A percentile compares a stretch with the other conserved stretches of the same genome.
These are phyloP conservation scores for Paradoxurus hermaphroditus DNA, from an alignment of 2,113 vertebrate genomes.

Conservation along the genomic window DNA sequence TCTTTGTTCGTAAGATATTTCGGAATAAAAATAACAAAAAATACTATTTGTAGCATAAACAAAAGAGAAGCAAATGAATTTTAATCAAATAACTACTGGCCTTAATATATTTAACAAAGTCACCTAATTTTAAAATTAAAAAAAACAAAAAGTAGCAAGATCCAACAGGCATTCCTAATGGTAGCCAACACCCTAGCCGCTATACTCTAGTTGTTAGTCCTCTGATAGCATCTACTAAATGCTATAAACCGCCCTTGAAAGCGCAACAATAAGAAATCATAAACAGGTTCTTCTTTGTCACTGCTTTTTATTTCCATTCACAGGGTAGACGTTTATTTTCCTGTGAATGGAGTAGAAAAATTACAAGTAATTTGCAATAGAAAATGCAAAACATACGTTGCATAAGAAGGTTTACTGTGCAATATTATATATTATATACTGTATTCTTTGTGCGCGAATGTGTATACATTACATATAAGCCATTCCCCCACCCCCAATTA, in stretches of 20 bases:
- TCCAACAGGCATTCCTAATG: not conserved
- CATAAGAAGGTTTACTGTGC: not conserved
- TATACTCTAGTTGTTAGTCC: not conserved
- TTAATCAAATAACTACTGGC: not conserved
- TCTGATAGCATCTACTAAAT: not conserved
- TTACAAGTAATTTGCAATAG: not conserved
- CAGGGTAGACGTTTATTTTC: not conserved
- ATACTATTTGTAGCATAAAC: not conserved
- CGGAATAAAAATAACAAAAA: not conserved
- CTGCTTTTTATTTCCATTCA: not conserved
- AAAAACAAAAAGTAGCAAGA: not conserved
- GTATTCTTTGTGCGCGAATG: not conserved
- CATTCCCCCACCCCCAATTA: not conserved
- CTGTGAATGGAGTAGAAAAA: conserved; percentile 18
- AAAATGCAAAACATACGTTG: conserved; percentile 51
- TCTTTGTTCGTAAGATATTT: not conserved
- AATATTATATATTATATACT: not conserved
- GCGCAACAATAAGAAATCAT: conserved; percentile 4
- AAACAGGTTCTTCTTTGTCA: not conserved
- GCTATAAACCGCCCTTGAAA: not conserved
- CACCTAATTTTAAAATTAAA: not conserved
- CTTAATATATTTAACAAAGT: not conserved
- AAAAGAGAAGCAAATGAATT: not conserved
- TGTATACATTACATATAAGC: not conserved
- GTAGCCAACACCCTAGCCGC: not conserved